A percentile compares a stretch with the other conserved stretches of the same genome.
Conservation (phyloP, 2,797 vertebrate species). For the Triplophysa yarkandensis region DNA sequence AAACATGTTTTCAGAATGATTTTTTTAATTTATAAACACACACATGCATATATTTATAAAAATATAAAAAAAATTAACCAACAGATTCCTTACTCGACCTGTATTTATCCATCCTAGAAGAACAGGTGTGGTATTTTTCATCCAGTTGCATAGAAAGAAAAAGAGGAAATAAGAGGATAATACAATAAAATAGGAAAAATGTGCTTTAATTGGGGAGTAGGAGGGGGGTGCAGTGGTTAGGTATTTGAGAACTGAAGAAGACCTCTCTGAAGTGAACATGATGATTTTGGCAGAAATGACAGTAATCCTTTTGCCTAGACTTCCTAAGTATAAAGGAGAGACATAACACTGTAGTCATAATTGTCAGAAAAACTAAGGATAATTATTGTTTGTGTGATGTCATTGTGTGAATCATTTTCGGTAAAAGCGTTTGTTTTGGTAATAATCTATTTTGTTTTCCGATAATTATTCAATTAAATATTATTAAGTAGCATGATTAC, state of each 20-base stretch:
- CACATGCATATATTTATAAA: no score
- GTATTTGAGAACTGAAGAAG: conserved; percentile 27
- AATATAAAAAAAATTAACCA: no score
- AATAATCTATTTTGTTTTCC: neutral
- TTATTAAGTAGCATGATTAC: no score
- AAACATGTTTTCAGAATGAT: no score
- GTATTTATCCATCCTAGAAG: conserved; percentile 41
- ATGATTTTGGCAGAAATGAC: neutral
- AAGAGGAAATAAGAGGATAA: conserved; percentile 23
- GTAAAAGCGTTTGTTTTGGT: neutral
- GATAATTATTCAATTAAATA: no score
- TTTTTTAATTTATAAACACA: no score
- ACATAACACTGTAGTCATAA: neutral
- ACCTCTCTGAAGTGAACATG: conserved; percentile 62
- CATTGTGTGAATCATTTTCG: neutral
- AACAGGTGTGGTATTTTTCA: conserved; percentile 35
- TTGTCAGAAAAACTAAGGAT: neutral
- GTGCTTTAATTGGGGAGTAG: conserved; percentile 34
- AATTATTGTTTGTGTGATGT: neutral
- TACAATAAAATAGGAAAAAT: conserved; percentile 26
- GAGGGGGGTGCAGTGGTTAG: conserved; percentile 6
- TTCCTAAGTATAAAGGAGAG: conserved; percentile 7
- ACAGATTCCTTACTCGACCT: conserved; percentile 36
- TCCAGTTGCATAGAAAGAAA: conserved; percentile 31
- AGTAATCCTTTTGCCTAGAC: neutral